Evolutionary conservation across 2,797 vertebrate species (phyloP), one percentile per base, ranked within the genome.

Genomic region (Ptychobarbus kaznakovi): DNA sequence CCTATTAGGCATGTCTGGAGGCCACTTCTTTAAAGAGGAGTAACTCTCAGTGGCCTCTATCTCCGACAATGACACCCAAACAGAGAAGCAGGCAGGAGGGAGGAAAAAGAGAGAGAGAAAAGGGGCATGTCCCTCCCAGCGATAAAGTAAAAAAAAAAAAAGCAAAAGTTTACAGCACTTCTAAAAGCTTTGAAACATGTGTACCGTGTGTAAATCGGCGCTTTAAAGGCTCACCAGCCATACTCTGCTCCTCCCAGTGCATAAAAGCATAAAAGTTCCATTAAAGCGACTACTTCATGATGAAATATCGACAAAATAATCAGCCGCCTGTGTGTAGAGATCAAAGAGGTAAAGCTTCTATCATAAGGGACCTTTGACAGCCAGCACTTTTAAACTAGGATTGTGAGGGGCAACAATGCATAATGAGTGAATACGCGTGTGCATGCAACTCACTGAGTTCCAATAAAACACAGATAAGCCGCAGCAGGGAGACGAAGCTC

Each of bases 11-110:
- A 83, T 13, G 89, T 82, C 90, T 81, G 84, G 82, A 86, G 85
- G 81, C 82, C 83, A 81, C 88, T 86, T 82, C 90, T 91, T 93
- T 92, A 87, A 92, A 90, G 88, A 90, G 80, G 83, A 72, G 85
- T 86, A 79, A 87, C 88, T 90, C 90, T 89, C 78, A 25, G 80
- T 65, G 53, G 65, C 66, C 65, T 65, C 61, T 63, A 81, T 83
- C 80, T 70, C 81, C 53, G 84, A 86, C 72, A 87, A 82, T 84
- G 75, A 86, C 84, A 86, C 46, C 69, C 63, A 84, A 82, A 86
- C 42, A 84, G 77, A 87, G 69, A 49, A 20, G 70, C 38, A 46
- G 16, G 74, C 49, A 70, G 40, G 56, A 81, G 61, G 58, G 49
- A 66, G 16, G 18, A 61, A 46, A 72, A 35, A 63, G 51, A 78